Evolutionary conservation across 1,140 invertebrate species (phyloP).

Genomic region (Drosophila kepulauana): DNA sequence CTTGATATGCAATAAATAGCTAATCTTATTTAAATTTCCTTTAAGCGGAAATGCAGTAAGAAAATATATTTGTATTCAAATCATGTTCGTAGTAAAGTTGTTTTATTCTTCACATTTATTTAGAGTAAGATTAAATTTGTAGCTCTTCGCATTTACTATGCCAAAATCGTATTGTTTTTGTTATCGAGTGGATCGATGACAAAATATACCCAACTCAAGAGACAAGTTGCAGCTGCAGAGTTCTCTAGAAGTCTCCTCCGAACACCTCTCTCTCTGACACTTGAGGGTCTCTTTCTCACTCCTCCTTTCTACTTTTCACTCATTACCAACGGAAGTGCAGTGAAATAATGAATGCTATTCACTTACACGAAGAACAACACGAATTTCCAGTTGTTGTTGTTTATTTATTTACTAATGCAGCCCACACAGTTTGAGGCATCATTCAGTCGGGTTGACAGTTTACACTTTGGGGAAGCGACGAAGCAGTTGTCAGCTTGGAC

Average conservation of each 20-base stretch:
- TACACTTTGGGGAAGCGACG: constrained; percentile 31
- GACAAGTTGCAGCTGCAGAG: constrained; percentile 49
- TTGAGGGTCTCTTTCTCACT: constrained; percentile 14
- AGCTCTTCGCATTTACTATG: constrained; percentile 6
- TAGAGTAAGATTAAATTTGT: too few relatives aligned
- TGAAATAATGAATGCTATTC: constrained; percentile 28
- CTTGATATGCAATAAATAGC: too few relatives aligned
- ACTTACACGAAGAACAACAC: constrained; percentile 26
- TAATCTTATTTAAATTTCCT: too few relatives aligned
- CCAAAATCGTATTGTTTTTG: background rate
- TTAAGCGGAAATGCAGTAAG: too few relatives aligned
- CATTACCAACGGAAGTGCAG: constrained; percentile 57
- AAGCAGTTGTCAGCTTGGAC: constrained; percentile 31
- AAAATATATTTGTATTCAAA: too few relatives aligned
- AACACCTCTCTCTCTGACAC: constrained; percentile 54
- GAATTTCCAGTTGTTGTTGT: constrained; percentile 8
- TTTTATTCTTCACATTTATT: too few relatives aligned
- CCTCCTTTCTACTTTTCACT: constrained; percentile 39
- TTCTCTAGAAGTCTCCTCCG: constrained; percentile 21
- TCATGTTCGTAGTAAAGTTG: too few relatives aligned
- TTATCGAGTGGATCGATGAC: background rate
- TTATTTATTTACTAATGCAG: constrained; percentile 65
- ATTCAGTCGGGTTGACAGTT: constrained; percentile 44
- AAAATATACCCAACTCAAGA: background rate
- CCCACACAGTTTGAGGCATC: constrained; percentile 44